A percentile compares a stretch with the other conserved stretches of the same genome.
Conservation (phyloP, 2,888 invertebrate species). For the Rhingia rostrata region DNA sequence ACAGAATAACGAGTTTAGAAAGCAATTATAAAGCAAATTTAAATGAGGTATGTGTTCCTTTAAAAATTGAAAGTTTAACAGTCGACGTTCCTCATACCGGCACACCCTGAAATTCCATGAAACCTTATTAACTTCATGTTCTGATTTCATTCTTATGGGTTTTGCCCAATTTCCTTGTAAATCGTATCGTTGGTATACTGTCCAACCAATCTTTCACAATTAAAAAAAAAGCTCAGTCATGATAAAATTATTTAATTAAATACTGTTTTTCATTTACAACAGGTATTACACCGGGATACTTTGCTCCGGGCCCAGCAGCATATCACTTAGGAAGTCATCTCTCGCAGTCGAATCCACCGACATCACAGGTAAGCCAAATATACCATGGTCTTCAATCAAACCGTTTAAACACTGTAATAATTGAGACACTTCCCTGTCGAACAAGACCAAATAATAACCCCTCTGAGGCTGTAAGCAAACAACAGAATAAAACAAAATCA, state of each 20-base stretch:
- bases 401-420: slow-evolving; percentile 32
- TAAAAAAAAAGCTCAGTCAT: slow-evolving; percentile 4
- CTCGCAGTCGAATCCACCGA: slow-evolving; percentile 82
- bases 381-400: slow-evolving; percentile 42
- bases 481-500: slow-evolving; percentile 52
- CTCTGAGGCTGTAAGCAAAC: not conserved
- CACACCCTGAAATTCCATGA: too few relatives aligned
- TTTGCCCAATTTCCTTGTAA: too few relatives aligned
- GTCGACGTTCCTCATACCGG: too few relatives aligned
- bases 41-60: too few relatives aligned
- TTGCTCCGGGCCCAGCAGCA: slow-evolving; percentile 83
- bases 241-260: slow-evolving; percentile 25
- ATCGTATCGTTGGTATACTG: not conserved
- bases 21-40: too few relatives aligned
- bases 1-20: too few relatives aligned
- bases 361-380: slow-evolving; percentile 82
- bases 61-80: too few relatives aligned
- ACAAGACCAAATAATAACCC: slow-evolving; percentile 19
- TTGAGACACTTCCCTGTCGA: slow-evolving; percentile 49
- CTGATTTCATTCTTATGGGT: too few relatives aligned
- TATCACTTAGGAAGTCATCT: slow-evolving; percentile 83
- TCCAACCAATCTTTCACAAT: not conserved
- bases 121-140: too few relatives aligned
- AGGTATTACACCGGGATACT: slow-evolving; percentile 83
- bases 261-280: slow-evolving; percentile 73